A percentile compares a stretch with the other conserved stretches of the same genome.
phyloP scores from a whole-genome alignment of 2,113 vertebrate genomes.

The Heteronetta atricapilla region DNA sequence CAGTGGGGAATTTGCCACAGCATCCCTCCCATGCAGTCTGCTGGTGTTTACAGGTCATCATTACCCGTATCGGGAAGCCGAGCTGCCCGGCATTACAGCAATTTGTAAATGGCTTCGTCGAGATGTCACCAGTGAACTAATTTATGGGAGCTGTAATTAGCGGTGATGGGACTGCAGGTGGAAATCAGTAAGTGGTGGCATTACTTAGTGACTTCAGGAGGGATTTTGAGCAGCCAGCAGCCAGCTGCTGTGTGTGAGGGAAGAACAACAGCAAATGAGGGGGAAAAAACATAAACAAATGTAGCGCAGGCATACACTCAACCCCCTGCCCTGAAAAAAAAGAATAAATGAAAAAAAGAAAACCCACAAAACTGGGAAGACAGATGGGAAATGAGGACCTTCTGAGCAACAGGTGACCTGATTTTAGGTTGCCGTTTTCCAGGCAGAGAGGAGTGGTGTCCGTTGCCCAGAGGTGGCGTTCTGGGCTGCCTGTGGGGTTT shows the following conservation, averaged over 20 bases:
- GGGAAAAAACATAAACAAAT: not conserved
- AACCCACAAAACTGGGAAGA: not conserved
- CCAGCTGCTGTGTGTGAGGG: not conserved
- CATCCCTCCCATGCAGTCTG: not conserved
- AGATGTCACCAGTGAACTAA: constrained; percentile 40
- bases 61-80: not conserved
- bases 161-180: constrained; percentile 23
- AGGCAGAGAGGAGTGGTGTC: not conserved
- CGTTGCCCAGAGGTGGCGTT: not conserved
- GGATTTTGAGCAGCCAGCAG: not conserved
- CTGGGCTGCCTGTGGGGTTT: not conserved
- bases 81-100: not conserved
- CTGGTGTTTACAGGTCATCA: not conserved
- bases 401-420: not conserved
- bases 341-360: no score
- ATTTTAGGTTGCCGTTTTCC: not conserved
- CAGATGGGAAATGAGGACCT: not conserved
- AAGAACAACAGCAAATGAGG: not conserved
- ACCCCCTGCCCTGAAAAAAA: not conserved
- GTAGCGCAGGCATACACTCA: not conserved
- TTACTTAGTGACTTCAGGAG: constrained; percentile 35
- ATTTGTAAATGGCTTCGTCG: constrained; percentile 61
- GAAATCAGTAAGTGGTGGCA: constrained; percentile 45
- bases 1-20: not conserved
- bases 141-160: constrained; percentile 54